Conservation (phyloP, 2,888 invertebrate species). For the Papilio demoleus region DNA sequence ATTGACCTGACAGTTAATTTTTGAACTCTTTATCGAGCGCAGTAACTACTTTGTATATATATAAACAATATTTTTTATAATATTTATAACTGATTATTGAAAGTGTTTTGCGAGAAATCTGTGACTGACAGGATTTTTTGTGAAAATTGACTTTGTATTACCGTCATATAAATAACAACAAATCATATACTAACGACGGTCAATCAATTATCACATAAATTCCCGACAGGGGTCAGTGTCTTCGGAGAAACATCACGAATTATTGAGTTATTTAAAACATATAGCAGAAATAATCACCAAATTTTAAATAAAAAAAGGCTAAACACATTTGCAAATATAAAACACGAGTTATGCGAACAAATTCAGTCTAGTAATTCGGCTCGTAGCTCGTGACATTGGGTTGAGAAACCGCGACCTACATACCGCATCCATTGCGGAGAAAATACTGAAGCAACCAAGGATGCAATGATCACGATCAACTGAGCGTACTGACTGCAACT, state of each 20-base stretch:
- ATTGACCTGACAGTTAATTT: slow-evolving; percentile 25
- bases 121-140: no score
- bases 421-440: slow-evolving; percentile 62
- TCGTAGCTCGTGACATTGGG: slow-evolving; percentile 58
- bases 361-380: slow-evolving; percentile 44
- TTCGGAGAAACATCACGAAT: no score
- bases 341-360: slow-evolving; percentile 40
- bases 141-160: neutral
- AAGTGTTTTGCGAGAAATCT: neutral
- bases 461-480: slow-evolving; percentile 54
- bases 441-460: slow-evolving; percentile 63
- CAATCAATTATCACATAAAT: no score
- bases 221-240: no score
- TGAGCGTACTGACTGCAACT: neutral
- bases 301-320: neutral
- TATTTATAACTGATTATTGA: slow-evolving; percentile 8
- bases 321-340: neutral
- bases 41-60: slow-evolving; percentile 13
- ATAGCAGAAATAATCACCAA: neutral
- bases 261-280: no score
- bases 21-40: slow-evolving; percentile 30
- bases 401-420: slow-evolving; percentile 68
- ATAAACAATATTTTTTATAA: slow-evolving; percentile 17
- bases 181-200: no score
- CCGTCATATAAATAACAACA: no score